phyloP scores from a whole-genome alignment of 2,113 vertebrate species.

The Paradoxurus hermaphroditus region DNA sequence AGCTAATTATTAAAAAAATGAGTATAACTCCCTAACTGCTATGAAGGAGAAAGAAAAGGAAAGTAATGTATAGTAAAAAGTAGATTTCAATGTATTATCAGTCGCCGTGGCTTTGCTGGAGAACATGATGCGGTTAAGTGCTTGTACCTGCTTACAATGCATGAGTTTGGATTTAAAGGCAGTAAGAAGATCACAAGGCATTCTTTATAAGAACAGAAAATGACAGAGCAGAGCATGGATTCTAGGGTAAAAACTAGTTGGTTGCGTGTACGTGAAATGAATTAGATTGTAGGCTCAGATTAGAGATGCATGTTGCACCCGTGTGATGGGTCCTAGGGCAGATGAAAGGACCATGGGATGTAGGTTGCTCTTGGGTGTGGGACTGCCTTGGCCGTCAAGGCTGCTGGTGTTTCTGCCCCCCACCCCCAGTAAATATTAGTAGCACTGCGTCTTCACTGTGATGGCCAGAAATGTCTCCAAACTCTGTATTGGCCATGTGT shows the following conservation, averaged over 20 bases:
- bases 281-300: not conserved
- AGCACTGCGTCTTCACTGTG: fast-evolving
- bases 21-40: not conserved
- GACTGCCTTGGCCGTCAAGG: not conserved
- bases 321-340: not conserved
- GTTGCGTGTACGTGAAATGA: not conserved
- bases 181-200: not conserved
- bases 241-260: not conserved
- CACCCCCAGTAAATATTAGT: no score
- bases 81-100: not conserved
- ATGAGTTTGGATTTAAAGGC: not conserved
- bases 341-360: not conserved
- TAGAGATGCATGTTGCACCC: not conserved
- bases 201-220: not conserved
- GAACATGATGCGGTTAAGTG: not conserved
- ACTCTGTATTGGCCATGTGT: not conserved
- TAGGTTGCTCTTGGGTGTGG: not conserved
- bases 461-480: no score
- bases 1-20: not conserved
- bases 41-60: not conserved
- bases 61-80: not conserved
- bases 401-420: fast-evolving
- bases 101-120: not conserved
- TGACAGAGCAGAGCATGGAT: not conserved
- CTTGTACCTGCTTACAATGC: not conserved